These are phyloP conservation scores for Petromus typicus DNA, from an alignment of 2,113 vertebrate genomes.

Conservation along the genomic window DNA sequence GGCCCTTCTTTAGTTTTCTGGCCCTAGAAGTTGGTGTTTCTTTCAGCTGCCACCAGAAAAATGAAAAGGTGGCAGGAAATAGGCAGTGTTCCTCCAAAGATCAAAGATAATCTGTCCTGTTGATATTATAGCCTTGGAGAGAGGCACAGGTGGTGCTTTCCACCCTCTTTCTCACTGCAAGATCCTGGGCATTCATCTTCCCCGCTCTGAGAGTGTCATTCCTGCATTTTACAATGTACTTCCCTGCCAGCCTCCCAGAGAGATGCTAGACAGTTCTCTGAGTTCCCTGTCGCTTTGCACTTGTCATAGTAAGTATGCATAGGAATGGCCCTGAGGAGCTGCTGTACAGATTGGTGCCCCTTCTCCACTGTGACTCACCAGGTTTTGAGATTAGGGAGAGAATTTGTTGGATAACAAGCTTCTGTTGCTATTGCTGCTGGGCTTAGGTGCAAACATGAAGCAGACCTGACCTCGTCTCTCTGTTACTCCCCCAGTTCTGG, in stretches of 20 bases:
- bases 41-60: background rate
- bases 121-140: constrained; percentile 4
- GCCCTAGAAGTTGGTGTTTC: background rate
- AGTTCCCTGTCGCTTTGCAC: background rate
- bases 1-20: background rate
- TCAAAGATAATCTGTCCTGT: background rate
- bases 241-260: background rate
- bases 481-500: background rate
- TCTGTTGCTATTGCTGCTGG: background rate
- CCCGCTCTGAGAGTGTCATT: background rate
- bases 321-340: background rate
- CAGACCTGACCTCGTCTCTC: background rate
- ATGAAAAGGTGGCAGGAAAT: constrained; percentile 36
- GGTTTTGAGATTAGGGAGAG: background rate
- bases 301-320: background rate
- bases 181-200: background rate
- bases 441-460: background rate
- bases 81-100: background rate
- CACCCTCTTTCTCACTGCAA: background rate
- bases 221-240: background rate
- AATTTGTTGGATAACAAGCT: background rate
- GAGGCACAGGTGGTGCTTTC: background rate
- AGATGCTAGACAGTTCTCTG: background rate
- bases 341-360: background rate
- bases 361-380: background rate